Evolutionary conservation across 2,888 invertebrate genomes (phyloP), one percentile per base, ranked within the genome.

Genomic region (Agonopterix alstromeriana): DNA sequence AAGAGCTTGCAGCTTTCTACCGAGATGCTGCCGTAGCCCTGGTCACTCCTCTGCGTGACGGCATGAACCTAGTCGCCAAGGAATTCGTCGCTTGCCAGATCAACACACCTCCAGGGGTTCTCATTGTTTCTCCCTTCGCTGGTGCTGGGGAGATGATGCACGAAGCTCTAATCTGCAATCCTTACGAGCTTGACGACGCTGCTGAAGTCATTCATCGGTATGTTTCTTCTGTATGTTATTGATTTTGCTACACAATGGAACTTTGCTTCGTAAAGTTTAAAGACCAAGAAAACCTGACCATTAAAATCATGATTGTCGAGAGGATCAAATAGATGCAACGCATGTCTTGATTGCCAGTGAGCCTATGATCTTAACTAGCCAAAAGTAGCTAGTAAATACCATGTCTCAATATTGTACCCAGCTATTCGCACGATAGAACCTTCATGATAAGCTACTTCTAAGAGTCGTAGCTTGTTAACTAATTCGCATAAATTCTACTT

Each of bases 121-220:
- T 97, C 38, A 94, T 97, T 46, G 93, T 97, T 8, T 97, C 97
- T 0, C 97, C 97, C 0, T 97, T 97, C 71, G 97, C 97, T 49
- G 97, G 97, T 0, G 97, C 97, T 5, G 96, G 96, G 0, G 96
- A 97, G 77, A 96, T 95, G 90, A 97, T 97, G 97, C 96, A 96
- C 80, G 97, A 97, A 73, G 97, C 97, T 2, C 88, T 97, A 8
- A 92, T 96, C 46, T 96, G 95, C 71, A 97, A 97, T 77, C 97
- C 97, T 0, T 96, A 97, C 65, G 97, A 97, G 76, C 90, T 96
- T 46, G 94, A 96, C 62, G 94, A 94, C 58, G 95, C 96, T 2
- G 96, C 97, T 10, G 96, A 96, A 76, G 94, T 95, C 14, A 93
- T 96, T 60, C 95, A 97, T 75, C 93, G 94, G 90, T 92, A 67